phyloP scores from a whole-genome alignment of 2,113 vertebrate species.

The Trematomus loennbergii region DNA sequence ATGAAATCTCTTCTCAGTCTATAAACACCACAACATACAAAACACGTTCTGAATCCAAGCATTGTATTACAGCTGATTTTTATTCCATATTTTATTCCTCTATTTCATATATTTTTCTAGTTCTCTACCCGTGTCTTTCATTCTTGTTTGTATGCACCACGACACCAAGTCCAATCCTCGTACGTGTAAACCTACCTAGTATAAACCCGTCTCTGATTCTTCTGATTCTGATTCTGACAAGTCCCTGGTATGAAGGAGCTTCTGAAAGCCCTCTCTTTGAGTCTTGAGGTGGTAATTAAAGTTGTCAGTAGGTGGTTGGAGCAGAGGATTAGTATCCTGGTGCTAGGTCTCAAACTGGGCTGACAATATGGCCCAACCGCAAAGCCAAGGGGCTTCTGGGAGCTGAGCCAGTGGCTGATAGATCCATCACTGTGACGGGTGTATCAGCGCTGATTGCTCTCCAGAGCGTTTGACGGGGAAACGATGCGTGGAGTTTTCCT shows the following conservation, averaged over 20 bases:
- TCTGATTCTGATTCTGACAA: too few species aligned
- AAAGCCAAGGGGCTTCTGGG: constrained; percentile 64
- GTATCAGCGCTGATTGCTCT: constrained; percentile 58
- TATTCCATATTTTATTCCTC: too few species aligned
- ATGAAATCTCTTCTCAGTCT: not conserved
- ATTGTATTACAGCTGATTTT: too few species aligned
- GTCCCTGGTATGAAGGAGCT: not conserved
- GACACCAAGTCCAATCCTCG: too few species aligned
- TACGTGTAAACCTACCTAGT: too few species aligned
- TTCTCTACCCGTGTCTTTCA: too few species aligned
- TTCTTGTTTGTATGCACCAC: too few species aligned
- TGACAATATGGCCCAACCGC: constrained; percentile 66
- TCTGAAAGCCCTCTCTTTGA: not conserved
- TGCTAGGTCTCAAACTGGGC: constrained; percentile 66
- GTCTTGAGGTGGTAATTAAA: constrained; percentile 58
- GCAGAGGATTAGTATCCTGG: constrained; percentile 49
- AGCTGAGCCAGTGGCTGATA: constrained; percentile 67
- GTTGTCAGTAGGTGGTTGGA: constrained; percentile 60
- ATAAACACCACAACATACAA: not conserved
- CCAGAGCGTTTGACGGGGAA: constrained; percentile 49
- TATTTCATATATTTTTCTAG: too few species aligned
- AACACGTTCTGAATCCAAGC: not conserved
- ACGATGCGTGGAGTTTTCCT: constrained; percentile 39
- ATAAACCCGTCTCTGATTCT: too few species aligned
- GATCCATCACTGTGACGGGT: constrained; percentile 68